Percentiles rank a stretch among this genome's conserved stretches.
These are phyloP conservation scores for Troilus luridus DNA, from an alignment of 2,888 invertebrate species.

Conservation along the genomic window DNA sequence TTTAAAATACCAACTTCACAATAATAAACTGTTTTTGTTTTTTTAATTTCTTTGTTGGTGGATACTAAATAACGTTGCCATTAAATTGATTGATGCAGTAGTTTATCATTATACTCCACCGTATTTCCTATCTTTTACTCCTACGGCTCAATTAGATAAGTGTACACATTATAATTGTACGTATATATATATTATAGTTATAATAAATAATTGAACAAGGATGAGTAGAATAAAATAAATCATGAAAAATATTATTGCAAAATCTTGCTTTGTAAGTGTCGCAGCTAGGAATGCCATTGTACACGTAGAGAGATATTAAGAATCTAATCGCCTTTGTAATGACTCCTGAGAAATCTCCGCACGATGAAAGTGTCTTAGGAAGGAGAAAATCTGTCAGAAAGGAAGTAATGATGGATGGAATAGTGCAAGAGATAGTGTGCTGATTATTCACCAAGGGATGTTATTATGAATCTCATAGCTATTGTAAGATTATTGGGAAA, in stretches of 20 bases:
- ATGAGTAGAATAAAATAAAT: background rate
- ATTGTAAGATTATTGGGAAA: too few relatives aligned
- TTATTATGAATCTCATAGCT: background rate
- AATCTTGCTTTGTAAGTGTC: background rate
- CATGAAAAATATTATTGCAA: background rate
- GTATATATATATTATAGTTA: too few relatives aligned
- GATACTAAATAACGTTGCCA: too few relatives aligned
- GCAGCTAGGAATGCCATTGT: background rate
- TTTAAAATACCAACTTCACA: too few relatives aligned
- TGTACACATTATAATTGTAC: too few relatives aligned
- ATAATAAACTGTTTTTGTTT: background rate
- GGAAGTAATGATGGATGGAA: background rate
- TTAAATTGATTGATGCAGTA: too few relatives aligned
- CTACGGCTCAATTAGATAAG: too few relatives aligned
- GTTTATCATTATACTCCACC: too few relatives aligned
- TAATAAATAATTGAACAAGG: background rate
- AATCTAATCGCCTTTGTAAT: background rate
- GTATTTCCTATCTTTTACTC: too few relatives aligned
- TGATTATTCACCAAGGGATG: background rate
- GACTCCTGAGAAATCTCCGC: background rate
- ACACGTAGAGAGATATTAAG: background rate
- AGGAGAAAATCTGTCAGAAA: slow-evolving; percentile 1
- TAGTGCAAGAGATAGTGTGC: background rate
- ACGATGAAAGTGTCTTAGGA: background rate
- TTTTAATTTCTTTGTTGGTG: too few relatives aligned